Base-by-base conservation (phyloP, 92 coral and sea anemone species). In the Blastomussa wellsi region DNA sequence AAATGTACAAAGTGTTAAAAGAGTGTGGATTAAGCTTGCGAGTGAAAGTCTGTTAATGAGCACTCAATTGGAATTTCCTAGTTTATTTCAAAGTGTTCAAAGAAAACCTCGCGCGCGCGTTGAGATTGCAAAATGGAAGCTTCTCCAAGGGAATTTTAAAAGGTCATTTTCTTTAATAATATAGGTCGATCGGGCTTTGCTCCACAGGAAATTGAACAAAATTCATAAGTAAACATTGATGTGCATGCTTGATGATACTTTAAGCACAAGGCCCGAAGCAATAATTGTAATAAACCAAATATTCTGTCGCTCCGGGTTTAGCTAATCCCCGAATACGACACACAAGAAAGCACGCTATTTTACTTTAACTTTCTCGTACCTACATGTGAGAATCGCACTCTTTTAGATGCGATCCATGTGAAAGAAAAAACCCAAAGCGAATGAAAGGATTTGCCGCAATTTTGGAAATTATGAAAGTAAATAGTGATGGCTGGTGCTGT, bases 201-300 rank as follows among this genome's bases (percentile, higher is more conserved):
- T 82, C 48, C 71, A 78, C 88, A 85, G 92, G 90, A 89, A 89
- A 91, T 89, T 78, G 85, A 72, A 41, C 57, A 51, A 77, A 92
- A 89, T 78, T 80, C 86, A 72, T 44, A 89, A 66, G 90, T 89
- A 92, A 89, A 92, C 90, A 92, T 51, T 24, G 76, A 67, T 79
- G 85, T 89, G 87, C 88, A 49, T 79, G 48, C 31, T 35, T 82
- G 22, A 70, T 52, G 74, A 59, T 59, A 65, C 73, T 83, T 72
- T 26, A 41, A 65, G 39, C 42, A 4, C 31, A 57, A 75, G n/a
- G 60, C 74, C 80, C 64, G 53, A 31, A 82, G 79, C 72, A 51
- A 57, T 55, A 53, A 49, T 67, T 67, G 31, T 49, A 38, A 36
- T 42, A 37, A 80, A 19, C 55, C 16, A 74, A 29, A 36, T 35